A percentile compares a stretch with the other conserved stretches of the same genome.
Conservation (phyloP, 2,888 invertebrate species). For the Drosophila seclusa region DNA sequence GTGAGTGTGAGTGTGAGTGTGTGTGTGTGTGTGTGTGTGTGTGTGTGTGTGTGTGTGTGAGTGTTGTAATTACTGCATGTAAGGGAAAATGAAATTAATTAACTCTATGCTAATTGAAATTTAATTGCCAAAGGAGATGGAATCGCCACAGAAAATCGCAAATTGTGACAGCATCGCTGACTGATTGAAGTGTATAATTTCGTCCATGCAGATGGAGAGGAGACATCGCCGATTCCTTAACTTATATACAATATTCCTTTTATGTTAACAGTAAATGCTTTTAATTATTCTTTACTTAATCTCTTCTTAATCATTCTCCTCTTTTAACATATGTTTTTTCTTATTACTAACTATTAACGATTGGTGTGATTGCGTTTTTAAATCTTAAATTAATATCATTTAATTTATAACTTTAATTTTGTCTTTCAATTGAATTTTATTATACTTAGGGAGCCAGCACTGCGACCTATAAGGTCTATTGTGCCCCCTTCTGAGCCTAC, state of each 20-base stretch:
- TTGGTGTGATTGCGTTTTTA: not conserved
- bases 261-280: not conserved
- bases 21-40: conserved; percentile 11
- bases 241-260: not conserved
- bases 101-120: conserved; percentile 70
- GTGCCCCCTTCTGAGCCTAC: too few relatives aligned
- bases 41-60: conserved; percentile 11
- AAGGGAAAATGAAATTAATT: conserved; percentile 69
- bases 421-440: not conserved
- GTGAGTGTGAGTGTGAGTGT: conserved; percentile 2
- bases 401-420: not conserved
- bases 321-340: not conserved
- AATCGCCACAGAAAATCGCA: conserved; percentile 12
- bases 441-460: too few relatives aligned
- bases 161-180: conserved; percentile 3
- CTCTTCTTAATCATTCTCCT: not conserved
- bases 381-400: not conserved
- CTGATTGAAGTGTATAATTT: not conserved
- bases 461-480: too few relatives aligned
- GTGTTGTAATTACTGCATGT: conserved; percentile 33
- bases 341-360: not conserved
- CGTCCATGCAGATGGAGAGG: not conserved
- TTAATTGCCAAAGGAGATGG: conserved; percentile 59
- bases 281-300: not conserved
- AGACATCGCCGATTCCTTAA: not conserved